phyloP scores from a whole-genome alignment of 2,888 invertebrate species.

The Metellina segmentata region DNA sequence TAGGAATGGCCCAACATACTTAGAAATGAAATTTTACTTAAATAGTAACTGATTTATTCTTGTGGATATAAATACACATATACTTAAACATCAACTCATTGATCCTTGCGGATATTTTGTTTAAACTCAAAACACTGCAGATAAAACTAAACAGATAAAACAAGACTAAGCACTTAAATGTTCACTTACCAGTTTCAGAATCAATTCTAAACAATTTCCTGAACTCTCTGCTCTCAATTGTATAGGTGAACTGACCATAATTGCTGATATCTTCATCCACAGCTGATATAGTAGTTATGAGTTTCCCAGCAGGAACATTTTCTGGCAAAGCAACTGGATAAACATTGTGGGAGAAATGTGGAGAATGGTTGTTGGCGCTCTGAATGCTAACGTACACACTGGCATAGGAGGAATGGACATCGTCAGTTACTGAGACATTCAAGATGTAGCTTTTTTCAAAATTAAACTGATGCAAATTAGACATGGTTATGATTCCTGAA shows the following conservation, averaged over 20 bases:
- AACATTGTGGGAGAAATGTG: slow-evolving; percentile 88
- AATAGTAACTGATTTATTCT: too few species aligned
- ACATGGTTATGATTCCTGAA: slow-evolving; percentile 85
- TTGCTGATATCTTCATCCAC: slow-evolving; percentile 91
- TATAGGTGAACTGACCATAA: slow-evolving; percentile 85
- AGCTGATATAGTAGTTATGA: slow-evolving; percentile 89
- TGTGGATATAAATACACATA: too few species aligned
- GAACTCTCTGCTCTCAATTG: slow-evolving; percentile 80
- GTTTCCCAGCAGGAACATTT: slow-evolving; percentile 88
- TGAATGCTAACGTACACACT: slow-evolving; percentile 80
- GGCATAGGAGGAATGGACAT: slow-evolving; percentile 94
- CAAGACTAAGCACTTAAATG: too few species aligned
- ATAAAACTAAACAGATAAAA: too few species aligned
- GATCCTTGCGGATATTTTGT: too few species aligned
- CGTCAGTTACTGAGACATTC: slow-evolving; percentile 97
- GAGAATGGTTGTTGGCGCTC: slow-evolving; percentile 88
- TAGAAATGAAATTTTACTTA: too few species aligned
- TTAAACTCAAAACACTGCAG: too few species aligned
- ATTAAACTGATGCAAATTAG: slow-evolving; percentile 88
- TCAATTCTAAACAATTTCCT: slow-evolving; percentile 81
- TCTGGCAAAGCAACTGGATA: slow-evolving; percentile 91
- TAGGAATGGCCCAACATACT: too few species aligned
- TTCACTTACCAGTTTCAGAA: slow-evolving; percentile 82
- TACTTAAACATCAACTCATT: too few species aligned
- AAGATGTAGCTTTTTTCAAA: slow-evolving; percentile 86